These are phyloP conservation scores for Trachelipus rathkii DNA, from an alignment of 1,140 invertebrate genomes.

Conservation along the genomic window DNA sequence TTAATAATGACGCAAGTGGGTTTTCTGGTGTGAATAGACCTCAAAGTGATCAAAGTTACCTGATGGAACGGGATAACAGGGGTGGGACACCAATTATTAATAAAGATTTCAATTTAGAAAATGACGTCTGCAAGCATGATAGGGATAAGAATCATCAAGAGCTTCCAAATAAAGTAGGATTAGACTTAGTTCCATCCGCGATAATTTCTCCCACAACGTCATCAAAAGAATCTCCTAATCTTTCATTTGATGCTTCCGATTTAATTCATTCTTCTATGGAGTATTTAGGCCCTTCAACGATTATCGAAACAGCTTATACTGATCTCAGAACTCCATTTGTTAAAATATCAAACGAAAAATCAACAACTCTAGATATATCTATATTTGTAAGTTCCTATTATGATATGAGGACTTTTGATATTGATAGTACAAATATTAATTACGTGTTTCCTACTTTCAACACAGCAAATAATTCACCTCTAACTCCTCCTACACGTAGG, in stretches of 20 bases:
- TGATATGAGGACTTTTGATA: background rate
- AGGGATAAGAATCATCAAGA: background rate
- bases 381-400: background rate
- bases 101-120: background rate
- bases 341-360: background rate
- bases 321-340: background rate
- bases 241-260: background rate
- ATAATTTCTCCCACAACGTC: no score
- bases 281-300: background rate
- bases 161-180: background rate
- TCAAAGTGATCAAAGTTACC: background rate
- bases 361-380: background rate
- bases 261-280: conserved; percentile 3
- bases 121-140: no score
- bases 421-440: conserved; percentile 9
- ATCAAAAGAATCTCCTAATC: background rate
- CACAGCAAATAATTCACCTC: background rate
- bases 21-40: background rate
- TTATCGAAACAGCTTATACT: background rate
- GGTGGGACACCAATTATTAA: background rate
- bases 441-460: background rate
- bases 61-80: background rate
- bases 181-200: background rate
- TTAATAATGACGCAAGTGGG: background rate
- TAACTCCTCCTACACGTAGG: background rate